These are phyloP conservation scores for Muscicapa adusta DNA, from an alignment of 2,113 vertebrate species.

Conservation along the genomic window DNA sequence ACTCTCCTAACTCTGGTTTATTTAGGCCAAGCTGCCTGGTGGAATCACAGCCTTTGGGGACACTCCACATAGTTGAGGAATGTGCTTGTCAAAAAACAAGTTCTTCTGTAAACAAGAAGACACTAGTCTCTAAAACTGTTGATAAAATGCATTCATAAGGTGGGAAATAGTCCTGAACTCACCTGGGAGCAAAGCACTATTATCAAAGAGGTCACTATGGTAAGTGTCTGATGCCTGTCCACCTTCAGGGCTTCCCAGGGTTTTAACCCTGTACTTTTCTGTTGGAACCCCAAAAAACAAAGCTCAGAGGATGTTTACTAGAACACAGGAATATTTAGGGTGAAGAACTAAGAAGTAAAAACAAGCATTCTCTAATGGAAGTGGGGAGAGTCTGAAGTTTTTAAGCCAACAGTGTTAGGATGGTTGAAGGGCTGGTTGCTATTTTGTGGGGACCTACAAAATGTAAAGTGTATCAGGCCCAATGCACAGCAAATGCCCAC, in stretches of 20 bases:
- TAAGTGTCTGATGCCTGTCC: not conserved
- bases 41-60: not conserved
- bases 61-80: not conserved
- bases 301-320: not conserved
- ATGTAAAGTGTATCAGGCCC: not conserved
- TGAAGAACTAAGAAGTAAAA: not conserved
- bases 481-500: not conserved
- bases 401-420: not conserved
- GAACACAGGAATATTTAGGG: not conserved
- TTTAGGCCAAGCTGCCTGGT: not conserved
- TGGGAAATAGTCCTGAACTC: not conserved
- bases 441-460: not conserved
- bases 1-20: not conserved
- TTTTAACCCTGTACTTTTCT: not conserved
- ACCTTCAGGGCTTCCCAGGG: not conserved
- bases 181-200: not conserved
- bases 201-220: not conserved
- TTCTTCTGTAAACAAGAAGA: not conserved
- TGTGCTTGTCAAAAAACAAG: not conserved
- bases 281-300: not conserved
- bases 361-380: not conserved
- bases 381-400: not conserved
- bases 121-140: not conserved
- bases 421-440: not conserved
- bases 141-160: not conserved